phyloP scores from a whole-genome alignment of 2,888 invertebrate species.

The Nycteola revayana region DNA sequence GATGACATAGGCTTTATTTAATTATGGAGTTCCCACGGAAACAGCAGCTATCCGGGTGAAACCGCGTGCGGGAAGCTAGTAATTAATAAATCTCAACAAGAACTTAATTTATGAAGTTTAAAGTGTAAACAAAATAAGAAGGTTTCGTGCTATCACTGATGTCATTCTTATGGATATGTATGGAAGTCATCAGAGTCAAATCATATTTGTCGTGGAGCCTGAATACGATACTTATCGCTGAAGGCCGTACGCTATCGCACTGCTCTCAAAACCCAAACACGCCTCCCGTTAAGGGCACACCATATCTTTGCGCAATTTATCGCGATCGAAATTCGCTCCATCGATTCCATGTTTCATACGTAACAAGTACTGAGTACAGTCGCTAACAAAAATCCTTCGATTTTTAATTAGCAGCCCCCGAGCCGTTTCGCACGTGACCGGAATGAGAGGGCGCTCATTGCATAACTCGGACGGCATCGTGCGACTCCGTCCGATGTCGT shows the following conservation, averaged over 20 bases:
- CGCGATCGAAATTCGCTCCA: conserved; percentile 6
- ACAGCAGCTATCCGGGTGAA: too few relatives aligned
- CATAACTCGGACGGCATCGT: conserved; percentile 50
- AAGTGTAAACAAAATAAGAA: too few relatives aligned
- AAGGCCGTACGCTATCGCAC: background rate
- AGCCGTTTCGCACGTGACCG: conserved; percentile 61
- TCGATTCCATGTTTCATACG: conserved; percentile 19
- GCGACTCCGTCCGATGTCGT: conserved; percentile 40
- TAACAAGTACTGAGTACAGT: conserved; percentile 51
- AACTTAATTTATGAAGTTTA: too few relatives aligned
- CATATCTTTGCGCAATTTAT: conserved; percentile 30
- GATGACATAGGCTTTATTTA: too few relatives aligned
- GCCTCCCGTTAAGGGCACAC: conserved; percentile 25
- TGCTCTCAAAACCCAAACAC: conserved; percentile 30
- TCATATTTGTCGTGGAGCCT: conserved; percentile 18
- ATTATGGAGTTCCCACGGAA: too few relatives aligned
- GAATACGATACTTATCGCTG: conserved; percentile 14
- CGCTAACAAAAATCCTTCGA: conserved; percentile 75
- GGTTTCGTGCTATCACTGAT: too few relatives aligned
- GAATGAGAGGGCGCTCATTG: conserved; percentile 55
- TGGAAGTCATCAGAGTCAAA: too few relatives aligned
- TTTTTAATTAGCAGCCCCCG: conserved; percentile 74
- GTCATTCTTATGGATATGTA: too few relatives aligned
- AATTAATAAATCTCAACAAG: too few relatives aligned
- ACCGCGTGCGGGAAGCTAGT: too few relatives aligned